Evolutionary conservation across 2,113 vertebrate genomes (phyloP).

Genomic region (Poeciliopsis prolifica): DNA sequence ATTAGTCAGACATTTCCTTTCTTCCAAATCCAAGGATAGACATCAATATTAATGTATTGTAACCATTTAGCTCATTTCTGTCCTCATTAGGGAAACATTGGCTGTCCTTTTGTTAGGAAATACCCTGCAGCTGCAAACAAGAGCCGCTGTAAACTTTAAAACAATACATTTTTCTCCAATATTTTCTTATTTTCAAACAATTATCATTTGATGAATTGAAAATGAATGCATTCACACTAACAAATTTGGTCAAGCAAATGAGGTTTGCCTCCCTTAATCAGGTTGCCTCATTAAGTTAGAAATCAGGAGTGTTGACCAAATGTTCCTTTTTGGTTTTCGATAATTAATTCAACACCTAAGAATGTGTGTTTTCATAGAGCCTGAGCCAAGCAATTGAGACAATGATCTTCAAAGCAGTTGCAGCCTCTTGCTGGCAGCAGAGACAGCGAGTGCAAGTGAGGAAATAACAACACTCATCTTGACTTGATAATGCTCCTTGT

Average conservation of each 20-base stretch:
- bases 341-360: conserved; percentile 1
- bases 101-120: too few species aligned
- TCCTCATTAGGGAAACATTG: too few species aligned
- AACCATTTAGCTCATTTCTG: too few species aligned
- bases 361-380: neutral
- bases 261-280: neutral
- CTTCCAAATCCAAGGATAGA: too few species aligned
- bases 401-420: neutral
- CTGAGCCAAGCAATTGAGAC: neutral
- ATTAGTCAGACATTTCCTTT: too few species aligned
- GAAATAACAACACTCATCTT: neutral
- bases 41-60: too few species aligned
- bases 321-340: neutral
- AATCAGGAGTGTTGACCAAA: neutral
- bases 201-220: neutral
- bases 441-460: neutral
- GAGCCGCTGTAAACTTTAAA: too few species aligned
- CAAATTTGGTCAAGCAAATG: too few species aligned
- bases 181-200: neutral
- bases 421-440: neutral
- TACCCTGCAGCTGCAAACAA: too few species aligned
- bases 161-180: too few species aligned
- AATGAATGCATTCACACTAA: neutral
- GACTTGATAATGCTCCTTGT: neutral
- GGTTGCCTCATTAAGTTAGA: neutral